Conservation (phyloP, 2,113 vertebrate species). For the Perca fluviatilis region DNA sequence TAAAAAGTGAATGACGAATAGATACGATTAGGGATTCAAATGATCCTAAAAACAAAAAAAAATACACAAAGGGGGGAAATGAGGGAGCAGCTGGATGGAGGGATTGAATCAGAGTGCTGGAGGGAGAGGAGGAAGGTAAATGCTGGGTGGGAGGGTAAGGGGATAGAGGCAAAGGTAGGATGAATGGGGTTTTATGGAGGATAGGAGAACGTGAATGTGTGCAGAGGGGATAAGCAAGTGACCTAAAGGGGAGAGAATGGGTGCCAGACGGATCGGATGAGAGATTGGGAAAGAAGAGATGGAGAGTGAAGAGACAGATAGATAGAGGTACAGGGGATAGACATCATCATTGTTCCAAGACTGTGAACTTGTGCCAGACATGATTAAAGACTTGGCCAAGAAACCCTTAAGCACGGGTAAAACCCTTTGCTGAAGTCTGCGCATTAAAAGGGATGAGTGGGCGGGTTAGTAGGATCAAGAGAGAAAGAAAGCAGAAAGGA, state of each 20-base stretch:
- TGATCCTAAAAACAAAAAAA: constrained; percentile 15
- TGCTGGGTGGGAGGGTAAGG: constrained; percentile 14
- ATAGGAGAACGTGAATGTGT: constrained; percentile 58
- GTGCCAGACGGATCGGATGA: constrained; percentile 65
- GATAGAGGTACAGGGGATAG: constrained; percentile 34
- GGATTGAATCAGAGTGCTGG: constrained; percentile 34
- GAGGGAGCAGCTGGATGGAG: constrained; percentile 49
- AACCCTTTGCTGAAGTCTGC: constrained; percentile 52
- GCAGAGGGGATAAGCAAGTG: constrained; percentile 70
- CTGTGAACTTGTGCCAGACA: constrained; percentile 64
- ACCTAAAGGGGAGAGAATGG: constrained; percentile 56
- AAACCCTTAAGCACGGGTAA: constrained; percentile 62
- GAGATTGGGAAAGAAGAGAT: constrained; percentile 53
- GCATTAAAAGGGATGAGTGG: constrained; percentile 68
- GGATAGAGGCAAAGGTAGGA: constrained; percentile 52
- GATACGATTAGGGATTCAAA: constrained; percentile 26
- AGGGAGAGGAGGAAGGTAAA: constrained; percentile 39
- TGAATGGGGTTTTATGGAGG: constrained; percentile 61
- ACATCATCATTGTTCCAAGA: constrained; percentile 55
- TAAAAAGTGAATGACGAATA: constrained; percentile 29
- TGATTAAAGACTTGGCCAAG: constrained; percentile 68
- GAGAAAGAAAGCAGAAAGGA: constrained; percentile 22
- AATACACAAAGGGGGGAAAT: constrained; percentile 18
- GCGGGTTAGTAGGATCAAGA: constrained; percentile 65
- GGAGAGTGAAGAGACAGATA: constrained; percentile 18